These are phyloP conservation scores for Pseudomyrmex pallidus DNA, from an alignment of 1,140 invertebrate species.

Conservation along the genomic window DNA sequence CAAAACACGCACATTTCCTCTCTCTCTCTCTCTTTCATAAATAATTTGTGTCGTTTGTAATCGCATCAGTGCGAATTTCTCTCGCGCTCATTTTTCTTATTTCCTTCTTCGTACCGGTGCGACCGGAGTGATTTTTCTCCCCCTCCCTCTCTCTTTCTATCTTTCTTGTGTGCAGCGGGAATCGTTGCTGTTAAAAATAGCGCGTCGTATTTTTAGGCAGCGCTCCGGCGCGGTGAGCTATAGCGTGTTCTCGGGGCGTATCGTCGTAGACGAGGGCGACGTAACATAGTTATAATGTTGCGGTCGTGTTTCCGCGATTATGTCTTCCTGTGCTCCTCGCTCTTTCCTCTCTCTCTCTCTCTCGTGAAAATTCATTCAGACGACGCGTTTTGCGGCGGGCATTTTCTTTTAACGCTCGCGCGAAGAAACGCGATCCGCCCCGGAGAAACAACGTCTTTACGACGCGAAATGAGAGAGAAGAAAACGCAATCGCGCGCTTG, in stretches of 20 bases:
- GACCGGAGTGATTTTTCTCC: not conserved
- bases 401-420: not conserved
- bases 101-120: not conserved
- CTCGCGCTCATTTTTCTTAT: not conserved
- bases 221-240: slow-evolving; percentile 47
- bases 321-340: too few relatives aligned
- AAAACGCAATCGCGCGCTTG: too few relatives aligned
- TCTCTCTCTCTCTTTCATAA: not conserved
- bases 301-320: slow-evolving; percentile 20
- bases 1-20: not conserved
- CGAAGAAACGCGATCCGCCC: not conserved
- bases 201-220: slow-evolving; percentile 72
- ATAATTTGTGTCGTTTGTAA: slow-evolving; percentile 32
- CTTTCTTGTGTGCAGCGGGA: slow-evolving; percentile 44
- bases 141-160: not conserved
- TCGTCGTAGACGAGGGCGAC: slow-evolving; percentile 48
- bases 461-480: too few relatives aligned
- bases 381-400: not conserved
- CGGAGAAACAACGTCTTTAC: too few relatives aligned
- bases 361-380: not conserved
- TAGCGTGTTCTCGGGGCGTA: slow-evolving; percentile 31
- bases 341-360: not conserved
- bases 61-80: slow-evolving; percentile 43
- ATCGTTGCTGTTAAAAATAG: slow-evolving; percentile 72
- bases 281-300: slow-evolving; percentile 60